These are phyloP conservation scores for Uloborus diversus DNA, from an alignment of 1,140 invertebrate species.

Conservation along the genomic window DNA sequence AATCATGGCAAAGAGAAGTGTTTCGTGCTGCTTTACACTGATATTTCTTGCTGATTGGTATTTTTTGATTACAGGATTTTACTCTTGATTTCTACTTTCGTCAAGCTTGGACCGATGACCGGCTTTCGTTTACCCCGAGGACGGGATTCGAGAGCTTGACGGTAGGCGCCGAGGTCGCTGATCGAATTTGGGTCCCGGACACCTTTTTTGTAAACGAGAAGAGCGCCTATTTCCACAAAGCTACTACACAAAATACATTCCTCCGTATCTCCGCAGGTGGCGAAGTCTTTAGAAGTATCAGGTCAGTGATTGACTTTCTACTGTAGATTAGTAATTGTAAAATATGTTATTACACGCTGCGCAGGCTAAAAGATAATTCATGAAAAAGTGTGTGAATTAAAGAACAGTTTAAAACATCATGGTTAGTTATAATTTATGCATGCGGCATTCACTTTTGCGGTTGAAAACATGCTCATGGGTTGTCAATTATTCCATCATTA, in stretches of 20 bases:
- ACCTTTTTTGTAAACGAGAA: conserved; percentile 72
- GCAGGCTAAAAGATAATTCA: too few relatives aligned
- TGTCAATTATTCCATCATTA: too few relatives aligned
- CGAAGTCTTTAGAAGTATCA: conserved; percentile 67
- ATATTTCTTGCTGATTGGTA: too few relatives aligned
- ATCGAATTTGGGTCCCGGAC: conserved; percentile 70
- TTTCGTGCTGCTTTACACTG: too few relatives aligned
- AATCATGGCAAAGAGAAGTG: too few relatives aligned
- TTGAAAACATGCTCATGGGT: too few relatives aligned
- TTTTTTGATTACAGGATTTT: conserved; percentile 69
- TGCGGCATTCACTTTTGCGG: too few relatives aligned
- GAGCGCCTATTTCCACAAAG: conserved; percentile 69
- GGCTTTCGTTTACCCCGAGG: conserved; percentile 67
- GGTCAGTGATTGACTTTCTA: conserved; percentile 59
- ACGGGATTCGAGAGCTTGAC: conserved; percentile 66
- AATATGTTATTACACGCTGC: too few relatives aligned
- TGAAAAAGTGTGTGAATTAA: too few relatives aligned
- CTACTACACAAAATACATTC: conserved; percentile 71
- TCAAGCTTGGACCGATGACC: conserved; percentile 70
- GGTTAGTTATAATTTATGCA: too few relatives aligned
- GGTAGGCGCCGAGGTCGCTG: conserved; percentile 70
- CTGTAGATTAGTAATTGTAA: too few relatives aligned
- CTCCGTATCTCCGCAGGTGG: conserved; percentile 68
- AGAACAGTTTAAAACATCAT: too few relatives aligned
- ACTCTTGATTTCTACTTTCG: conserved; percentile 72